These are phyloP conservation scores for Philotrypesis tridentata DNA, from an alignment of 1,140 invertebrate genomes.

Conservation along the genomic window DNA sequence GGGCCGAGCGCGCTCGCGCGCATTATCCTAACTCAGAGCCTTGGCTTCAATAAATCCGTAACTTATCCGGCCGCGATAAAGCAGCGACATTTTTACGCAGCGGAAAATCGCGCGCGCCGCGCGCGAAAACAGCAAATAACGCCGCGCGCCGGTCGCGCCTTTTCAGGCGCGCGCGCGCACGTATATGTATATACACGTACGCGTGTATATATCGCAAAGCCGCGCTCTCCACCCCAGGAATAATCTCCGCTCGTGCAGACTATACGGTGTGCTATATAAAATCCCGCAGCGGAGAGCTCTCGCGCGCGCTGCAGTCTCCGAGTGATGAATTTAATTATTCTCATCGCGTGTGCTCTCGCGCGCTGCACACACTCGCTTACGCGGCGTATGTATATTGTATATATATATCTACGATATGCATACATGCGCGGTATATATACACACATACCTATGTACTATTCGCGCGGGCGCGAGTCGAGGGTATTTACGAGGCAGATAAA, in stretches of 20 bases:
- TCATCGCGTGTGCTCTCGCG: constrained; percentile 39
- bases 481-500: constrained; percentile 51
- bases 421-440: neutral
- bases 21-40: constrained; percentile 38
- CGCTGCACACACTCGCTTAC: neutral
- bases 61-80: constrained; percentile 44
- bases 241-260: constrained; percentile 12
- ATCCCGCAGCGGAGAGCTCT: constrained; percentile 5
- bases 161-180: neutral
- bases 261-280: constrained; percentile 13
- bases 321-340: constrained; percentile 53
- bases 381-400: too few species aligned
- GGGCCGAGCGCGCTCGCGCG: too few species aligned
- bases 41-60: constrained; percentile 38
- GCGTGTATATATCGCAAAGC: too few species aligned
- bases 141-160: neutral
- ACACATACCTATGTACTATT: neutral
- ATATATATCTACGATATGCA: too few species aligned
- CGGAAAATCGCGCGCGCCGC: constrained; percentile 44
- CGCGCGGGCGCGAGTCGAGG: neutral
- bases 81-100: constrained; percentile 41
- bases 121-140: constrained; percentile 41
- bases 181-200: neutral
- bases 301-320: neutral
- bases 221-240: neutral